Conservation (phyloP, 35 echinoderm and acorn worm genomes). For the Amphiura filiformis region DNA sequence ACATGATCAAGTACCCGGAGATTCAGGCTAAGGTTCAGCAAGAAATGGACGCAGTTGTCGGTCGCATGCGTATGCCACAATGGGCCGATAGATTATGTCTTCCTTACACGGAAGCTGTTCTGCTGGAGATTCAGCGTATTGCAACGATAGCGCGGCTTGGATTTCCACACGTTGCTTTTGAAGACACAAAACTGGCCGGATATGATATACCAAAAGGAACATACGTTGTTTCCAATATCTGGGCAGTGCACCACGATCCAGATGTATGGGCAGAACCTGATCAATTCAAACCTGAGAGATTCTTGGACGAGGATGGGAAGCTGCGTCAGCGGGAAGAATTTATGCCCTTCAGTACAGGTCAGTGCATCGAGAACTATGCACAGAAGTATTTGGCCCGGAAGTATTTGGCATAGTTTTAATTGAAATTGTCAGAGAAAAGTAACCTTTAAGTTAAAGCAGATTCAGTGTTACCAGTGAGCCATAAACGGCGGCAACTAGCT, state of each 20-base stretch:
- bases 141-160: conserved; percentile 25
- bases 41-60: conserved; percentile 52
- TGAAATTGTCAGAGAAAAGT: too few species aligned
- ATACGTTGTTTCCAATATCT: not conserved
- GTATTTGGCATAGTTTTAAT: too few species aligned
- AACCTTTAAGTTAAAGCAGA: too few species aligned
- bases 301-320: conserved; percentile 28
- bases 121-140: conserved; percentile 38
- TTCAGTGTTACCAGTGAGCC: too few species aligned
- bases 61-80: conserved; percentile 24
- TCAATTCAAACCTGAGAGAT: conserved; percentile 49
- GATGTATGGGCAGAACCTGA: conserved; percentile 33
- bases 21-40: conserved; percentile 43
- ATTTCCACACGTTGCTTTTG: conserved; percentile 10
- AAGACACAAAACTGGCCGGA: conserved; percentile 11
- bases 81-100: conserved; percentile 19
- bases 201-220: conserved; percentile 27
- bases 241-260: conserved; percentile 26
- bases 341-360: conserved; percentile 48
- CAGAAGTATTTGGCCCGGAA: too few species aligned
- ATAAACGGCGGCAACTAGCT: too few species aligned
- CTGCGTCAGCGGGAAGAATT: not conserved
- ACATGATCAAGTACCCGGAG: conserved; percentile 33
- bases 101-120: conserved; percentile 32
- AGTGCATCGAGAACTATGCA: too few species aligned